Percentiles rank a stretch among this genome's conserved stretches.
These are phyloP conservation scores for Cossypha niveicapilla DNA, from an alignment of 2,797 vertebrate species.

Conservation along the genomic window DNA sequence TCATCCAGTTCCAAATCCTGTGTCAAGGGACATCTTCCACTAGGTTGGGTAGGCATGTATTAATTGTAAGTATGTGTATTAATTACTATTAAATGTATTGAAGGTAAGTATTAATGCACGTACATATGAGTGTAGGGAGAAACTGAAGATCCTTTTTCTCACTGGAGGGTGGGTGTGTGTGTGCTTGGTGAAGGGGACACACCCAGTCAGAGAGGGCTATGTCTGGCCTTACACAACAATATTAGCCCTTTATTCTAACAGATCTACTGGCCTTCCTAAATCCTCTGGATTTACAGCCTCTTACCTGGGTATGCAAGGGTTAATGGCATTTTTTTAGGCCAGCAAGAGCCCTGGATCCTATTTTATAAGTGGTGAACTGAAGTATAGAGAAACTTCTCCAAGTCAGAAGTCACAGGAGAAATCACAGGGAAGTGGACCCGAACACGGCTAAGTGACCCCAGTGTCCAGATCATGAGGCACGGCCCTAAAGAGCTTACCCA, in stretches of 20 bases:
- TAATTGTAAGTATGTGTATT: background rate
- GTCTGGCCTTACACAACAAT: background rate
- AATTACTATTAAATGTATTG: background rate
- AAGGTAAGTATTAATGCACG: background rate
- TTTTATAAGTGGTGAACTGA: background rate
- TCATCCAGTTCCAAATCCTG: rapidly evolving
- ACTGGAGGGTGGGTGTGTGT: background rate
- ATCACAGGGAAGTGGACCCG: background rate
- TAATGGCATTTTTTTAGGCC: background rate
- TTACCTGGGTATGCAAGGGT: background rate
- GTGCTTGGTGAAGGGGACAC: background rate
- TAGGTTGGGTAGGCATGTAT: background rate
- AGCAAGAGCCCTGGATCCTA: background rate
- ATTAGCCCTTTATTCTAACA: background rate
- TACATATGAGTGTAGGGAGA: background rate
- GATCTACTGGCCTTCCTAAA: background rate
- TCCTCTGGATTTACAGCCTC: background rate
- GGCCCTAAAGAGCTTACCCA: background rate
- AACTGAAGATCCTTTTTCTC: background rate
- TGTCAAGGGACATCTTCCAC: background rate
- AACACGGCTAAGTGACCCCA: background rate
- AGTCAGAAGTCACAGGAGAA: background rate
- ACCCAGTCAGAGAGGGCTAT: background rate
- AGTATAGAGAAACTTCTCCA: background rate
- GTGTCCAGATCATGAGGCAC: background rate